phyloP scores from a whole-genome alignment of 2,113 vertebrate species.

The Steatornis caripensis region DNA sequence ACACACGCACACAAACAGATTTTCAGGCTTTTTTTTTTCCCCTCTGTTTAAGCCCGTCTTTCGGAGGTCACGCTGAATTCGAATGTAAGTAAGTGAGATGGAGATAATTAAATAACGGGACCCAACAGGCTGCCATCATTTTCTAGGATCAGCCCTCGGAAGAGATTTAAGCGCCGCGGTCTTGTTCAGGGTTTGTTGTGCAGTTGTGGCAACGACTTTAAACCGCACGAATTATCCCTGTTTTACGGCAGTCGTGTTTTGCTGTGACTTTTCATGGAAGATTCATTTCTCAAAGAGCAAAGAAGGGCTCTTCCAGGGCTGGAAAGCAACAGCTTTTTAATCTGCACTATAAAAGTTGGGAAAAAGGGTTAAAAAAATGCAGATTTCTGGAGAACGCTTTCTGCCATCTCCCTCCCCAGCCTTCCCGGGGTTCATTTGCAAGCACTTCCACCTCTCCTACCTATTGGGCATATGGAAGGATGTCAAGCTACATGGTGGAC shows the following conservation, averaged over 20 bases:
- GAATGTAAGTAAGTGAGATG: background rate
- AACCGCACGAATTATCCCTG: background rate
- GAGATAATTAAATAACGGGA: constrained; percentile 14
- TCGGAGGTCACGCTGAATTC: background rate
- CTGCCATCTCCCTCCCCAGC: background rate
- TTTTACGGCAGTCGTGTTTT: background rate
- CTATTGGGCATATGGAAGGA: constrained; percentile 23
- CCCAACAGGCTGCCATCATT: background rate
- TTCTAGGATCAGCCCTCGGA: background rate
- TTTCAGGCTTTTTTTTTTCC: background rate
- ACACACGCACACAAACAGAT: background rate
- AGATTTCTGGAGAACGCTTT: background rate
- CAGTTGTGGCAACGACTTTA: background rate
- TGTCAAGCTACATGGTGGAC: constrained; percentile 23
- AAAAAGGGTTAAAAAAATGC: background rate
- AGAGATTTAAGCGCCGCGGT: background rate
- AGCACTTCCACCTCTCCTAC: constrained; percentile 1
- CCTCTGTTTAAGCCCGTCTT: background rate
- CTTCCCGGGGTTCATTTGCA: constrained; percentile 30
- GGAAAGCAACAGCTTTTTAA: background rate
- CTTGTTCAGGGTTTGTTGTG: background rate
- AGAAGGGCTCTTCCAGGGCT: background rate
- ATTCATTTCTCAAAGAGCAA: background rate
- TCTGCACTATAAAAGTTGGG: background rate
- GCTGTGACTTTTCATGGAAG: background rate